Percentiles rank a stretch among this genome's conserved stretches.
Evolutionary conservation across 2,113 vertebrate genomes (phyloP).

Genomic region (Forbesichthys agassizii): DNA sequence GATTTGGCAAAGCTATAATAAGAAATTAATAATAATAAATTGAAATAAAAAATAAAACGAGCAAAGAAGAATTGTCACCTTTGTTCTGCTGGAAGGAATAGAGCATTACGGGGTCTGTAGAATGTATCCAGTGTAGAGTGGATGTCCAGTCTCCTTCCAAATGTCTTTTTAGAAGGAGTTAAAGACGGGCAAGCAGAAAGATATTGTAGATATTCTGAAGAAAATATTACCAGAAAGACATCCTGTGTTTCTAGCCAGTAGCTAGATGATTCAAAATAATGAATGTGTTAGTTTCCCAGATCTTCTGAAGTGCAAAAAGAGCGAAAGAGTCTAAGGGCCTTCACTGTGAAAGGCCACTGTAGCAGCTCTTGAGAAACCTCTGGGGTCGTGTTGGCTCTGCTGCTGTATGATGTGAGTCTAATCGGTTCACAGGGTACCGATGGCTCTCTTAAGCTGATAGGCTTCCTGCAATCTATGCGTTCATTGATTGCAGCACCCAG

Average conservation of each 20-base stretch:
- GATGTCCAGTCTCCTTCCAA: constrained; percentile 33
- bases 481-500: constrained; percentile 66
- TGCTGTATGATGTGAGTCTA: constrained; percentile 67
- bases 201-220: constrained; percentile 18
- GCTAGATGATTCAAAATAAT: constrained; percentile 38
- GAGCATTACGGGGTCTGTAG: constrained; percentile 73
- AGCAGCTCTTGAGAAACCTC: constrained; percentile 53
- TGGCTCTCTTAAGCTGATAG: constrained; percentile 69
- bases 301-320: constrained; percentile 38
- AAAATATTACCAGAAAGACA: constrained; percentile 32
- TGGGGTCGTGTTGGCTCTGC: constrained; percentile 42
- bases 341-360: constrained; percentile 35
- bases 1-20: no score
- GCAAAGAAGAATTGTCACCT: constrained; percentile 61
- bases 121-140: constrained; percentile 29
- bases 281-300: constrained; percentile 39
- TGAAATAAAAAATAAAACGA: constrained; percentile 7
- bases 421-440: constrained; percentile 73
- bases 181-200: constrained; percentile 20
- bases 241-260: constrained; percentile 30
- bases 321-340: constrained; percentile 48
- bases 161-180: constrained; percentile 25
- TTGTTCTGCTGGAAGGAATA: constrained; percentile 76
- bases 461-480: constrained; percentile 66
- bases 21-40: no score